Base-by-base conservation (phyloP, 2,113 vertebrate species). In the Rhinichthys klamathensis region DNA sequence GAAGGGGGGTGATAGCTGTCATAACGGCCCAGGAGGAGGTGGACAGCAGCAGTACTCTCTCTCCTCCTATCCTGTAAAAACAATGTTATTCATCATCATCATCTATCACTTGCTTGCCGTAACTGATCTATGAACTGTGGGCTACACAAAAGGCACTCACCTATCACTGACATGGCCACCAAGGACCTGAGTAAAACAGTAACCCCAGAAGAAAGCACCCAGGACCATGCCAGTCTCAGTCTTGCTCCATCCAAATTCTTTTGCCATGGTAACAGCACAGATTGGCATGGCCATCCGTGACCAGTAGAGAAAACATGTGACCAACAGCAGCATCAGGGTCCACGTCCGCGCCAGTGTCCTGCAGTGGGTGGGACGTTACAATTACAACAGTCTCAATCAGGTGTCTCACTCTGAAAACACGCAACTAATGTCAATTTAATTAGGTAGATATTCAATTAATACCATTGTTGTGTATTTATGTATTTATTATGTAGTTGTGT, bases 191-290 rank as follows among this genome's bases (percentile, higher is more conserved):
- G 97, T 98, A 88, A 97, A 82, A 90, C 96, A 98, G 92, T 97
- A 98, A 54, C 97, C 97, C 97, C 97, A 98, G 93, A 97, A 99
- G 93, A 97, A 98, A 85, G 96, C 96, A 84, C 97, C 96, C 87
- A 99, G 94, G n/a, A 94, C 94, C 0, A 97, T 6, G 0, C 97
- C 96, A 0, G 95, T 95, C 25, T 98, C 95, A 15, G 94, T 96
- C 94, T 98, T 98, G 90, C 93, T 95, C 97, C 97, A 99, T 73
- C 91, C 81, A 6, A 98, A 98, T 61, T 87, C 81, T 41, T 93
- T 83, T 32, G 96, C 96, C 92, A 98, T 95, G 16, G 95, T 89
- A 1, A 95, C 92, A 0, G 93, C 91, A 4, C 96, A 97, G 91
- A 99, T 91, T 0, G 97, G 96, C 94, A 96, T 92, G 4, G 94